Base-by-base conservation (phyloP, 2,797 vertebrate species). In the Geotrypetes seraphini region DNA sequence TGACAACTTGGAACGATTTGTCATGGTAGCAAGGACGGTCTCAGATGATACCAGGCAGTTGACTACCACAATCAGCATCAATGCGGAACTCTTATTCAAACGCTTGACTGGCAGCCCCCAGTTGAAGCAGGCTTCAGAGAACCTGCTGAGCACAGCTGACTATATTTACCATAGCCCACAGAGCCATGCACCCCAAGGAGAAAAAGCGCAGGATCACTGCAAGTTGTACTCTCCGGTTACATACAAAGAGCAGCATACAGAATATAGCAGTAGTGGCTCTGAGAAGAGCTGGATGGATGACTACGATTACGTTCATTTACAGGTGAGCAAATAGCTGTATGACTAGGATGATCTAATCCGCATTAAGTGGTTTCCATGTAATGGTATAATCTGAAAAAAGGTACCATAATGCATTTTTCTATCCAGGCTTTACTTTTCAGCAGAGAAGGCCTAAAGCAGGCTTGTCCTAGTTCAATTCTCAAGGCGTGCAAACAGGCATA, bases 281-380 rank as follows among this genome's bases (percentile, higher is more conserved):
- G 88, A 93, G n/a, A 92, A 87, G 33, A 99, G 94, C 79, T 97
- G 95, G 94, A 97, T 99, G 95, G 95, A 99, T 47, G 95, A 99
- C 31, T 99, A 99, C 0, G 95, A 99, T 16, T 99, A 99, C 0
- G 95, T 98, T 2, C 95, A 98, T 44, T 66, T 98, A 22, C 95
- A 99, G 92, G 95, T 97, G 45, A 55, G 65, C 39, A 18, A 31
- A n/a, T n/a, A n/a, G n/a, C n/a, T n/a, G n/a, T n/a, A n/a, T n/a
- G n/a, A n/a, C n/a, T n/a, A n/a, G n/a, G n/a, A n/a, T n/a, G n/a
- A n/a, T n/a, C n/a, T n/a, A n/a, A n/a, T n/a, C n/a, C n/a, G n/a
- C n/a, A n/a, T n/a, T n/a, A n/a, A n/a, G n/a, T n/a, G n/a, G n/a
- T n/a, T n/a, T n/a, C n/a, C n/a, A n/a, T n/a, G n/a, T n/a, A n/a